Base-by-base conservation (phyloP, 2,888 invertebrate genomes). In the Drosophila hamatofila region DNA sequence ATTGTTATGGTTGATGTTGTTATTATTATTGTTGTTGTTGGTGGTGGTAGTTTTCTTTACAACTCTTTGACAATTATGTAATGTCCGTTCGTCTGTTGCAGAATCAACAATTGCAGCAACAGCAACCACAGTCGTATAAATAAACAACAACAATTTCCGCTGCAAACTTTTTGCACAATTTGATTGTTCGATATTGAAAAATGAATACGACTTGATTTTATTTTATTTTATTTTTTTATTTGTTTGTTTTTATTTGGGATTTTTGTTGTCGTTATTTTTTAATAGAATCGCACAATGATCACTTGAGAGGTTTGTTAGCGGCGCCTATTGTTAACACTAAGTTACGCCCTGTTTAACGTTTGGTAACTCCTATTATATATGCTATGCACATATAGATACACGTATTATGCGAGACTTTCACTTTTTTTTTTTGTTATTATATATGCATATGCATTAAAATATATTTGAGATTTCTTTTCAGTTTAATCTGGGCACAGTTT, bases 11-110 rank as follows among this genome's bases (percentile, higher is more conserved):
- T 83, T 72, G 65, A 39, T 73, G 57, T 61, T 64, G 35, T 49
- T 73, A 59, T 56, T 30, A 35, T n/a, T 46, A 25, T 83, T 70
- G 56, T 63, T 62, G 39, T 18, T 41, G 27, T 33, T 74, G 61
- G 11, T n/a, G 30, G 30, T 30, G 30, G 30, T 30, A 30, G 30
- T 30, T 30, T 30, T 70, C 80, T 74, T 75, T 82, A 78, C 88
- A 81, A 64, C 86, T 60, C 84, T 83, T 71, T 88, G 83, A 84
- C 89, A 84, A 84, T 84, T 84, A 89, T 89, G 88, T 88, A 85
- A 84, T 83, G 71, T 73, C 73, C 66, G 74, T 51, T 78, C 67
- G 58, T 25, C 61, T 56, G 68, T 80, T 83, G 83, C 87, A 84
- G 82, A 87, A 83, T 80, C 75, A 81, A 76, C 83, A 83, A 79